Percentiles rank a stretch among this genome's conserved stretches.
Conservation (phyloP, 2,113 vertebrate species). For the Eclectus roratus region DNA sequence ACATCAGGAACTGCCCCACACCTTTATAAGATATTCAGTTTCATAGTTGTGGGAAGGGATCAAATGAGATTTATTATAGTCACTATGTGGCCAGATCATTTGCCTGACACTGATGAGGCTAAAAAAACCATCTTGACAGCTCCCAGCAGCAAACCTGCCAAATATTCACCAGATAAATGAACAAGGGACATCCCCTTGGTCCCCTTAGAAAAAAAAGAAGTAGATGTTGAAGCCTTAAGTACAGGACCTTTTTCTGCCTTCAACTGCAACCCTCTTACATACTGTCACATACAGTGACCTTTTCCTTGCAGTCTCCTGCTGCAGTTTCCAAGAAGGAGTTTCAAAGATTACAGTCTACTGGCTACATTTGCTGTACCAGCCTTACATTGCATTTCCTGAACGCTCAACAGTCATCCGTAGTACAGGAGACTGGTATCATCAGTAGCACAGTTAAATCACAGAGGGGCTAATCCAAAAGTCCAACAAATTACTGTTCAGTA, state of each 20-base stretch:
- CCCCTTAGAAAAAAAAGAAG: background rate
- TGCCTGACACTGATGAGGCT: background rate
- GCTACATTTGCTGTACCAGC: background rate
- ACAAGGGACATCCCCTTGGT: background rate
- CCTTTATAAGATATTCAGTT: background rate
- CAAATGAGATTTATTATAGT: background rate
- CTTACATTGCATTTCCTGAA: background rate
- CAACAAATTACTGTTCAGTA: background rate
- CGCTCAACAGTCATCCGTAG: background rate
- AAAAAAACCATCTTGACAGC: background rate
- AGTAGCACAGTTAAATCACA: background rate
- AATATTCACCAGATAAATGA: background rate
- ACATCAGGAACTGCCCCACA: background rate
- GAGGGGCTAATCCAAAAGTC: background rate
- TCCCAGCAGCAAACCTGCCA: background rate
- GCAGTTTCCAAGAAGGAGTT: background rate
- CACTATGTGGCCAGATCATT: background rate
- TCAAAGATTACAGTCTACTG: background rate
- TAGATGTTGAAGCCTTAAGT: background rate
- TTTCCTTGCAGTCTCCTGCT: background rate
- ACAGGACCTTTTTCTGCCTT: background rate
- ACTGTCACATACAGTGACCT: background rate
- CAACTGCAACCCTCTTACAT: background rate
- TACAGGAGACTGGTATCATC: fast-evolving
- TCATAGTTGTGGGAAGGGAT: background rate